These are phyloP conservation scores for Mayetiola destructor DNA, from an alignment of 2,888 invertebrate genomes.

Conservation along the genomic window DNA sequence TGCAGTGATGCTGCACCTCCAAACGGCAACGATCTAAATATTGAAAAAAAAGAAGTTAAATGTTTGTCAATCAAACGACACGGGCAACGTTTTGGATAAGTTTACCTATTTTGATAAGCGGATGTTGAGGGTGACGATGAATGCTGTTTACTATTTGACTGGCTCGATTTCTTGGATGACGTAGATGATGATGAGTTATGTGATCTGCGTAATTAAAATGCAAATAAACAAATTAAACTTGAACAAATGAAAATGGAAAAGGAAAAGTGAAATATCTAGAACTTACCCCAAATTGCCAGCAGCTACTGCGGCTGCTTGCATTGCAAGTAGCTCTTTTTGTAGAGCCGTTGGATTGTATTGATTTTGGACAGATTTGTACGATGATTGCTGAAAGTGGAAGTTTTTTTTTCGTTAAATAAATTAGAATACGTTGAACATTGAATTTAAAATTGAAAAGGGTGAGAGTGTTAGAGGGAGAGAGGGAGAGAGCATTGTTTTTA, in stretches of 20 bases:
- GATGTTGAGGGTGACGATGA: constrained; percentile 3
- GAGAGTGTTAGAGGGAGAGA: not conserved
- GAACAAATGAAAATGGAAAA: constrained; percentile 10
- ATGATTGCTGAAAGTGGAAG: constrained; percentile 1
- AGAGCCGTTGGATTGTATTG: constrained; percentile 32
- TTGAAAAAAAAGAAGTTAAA: too few relatives aligned
- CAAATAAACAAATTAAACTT: not conserved
- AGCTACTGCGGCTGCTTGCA: constrained; percentile 34
- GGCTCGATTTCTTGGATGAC: constrained; percentile 16
- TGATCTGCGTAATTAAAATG: not conserved
- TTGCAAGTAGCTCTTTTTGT: constrained; percentile 35
- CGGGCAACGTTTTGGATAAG: too few relatives aligned
- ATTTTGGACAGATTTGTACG: constrained; percentile 15
- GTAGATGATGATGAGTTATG: constrained; percentile 11
- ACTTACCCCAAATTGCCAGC: constrained; percentile 17
- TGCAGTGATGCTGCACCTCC: constrained; percentile 19
- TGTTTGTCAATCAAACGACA: too few relatives aligned
- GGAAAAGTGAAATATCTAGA: not conserved
- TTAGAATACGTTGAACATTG: not conserved
- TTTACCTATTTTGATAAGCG: not conserved
- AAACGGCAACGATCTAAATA: constrained; percentile 8
- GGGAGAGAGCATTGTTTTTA: not conserved
- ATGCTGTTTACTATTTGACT: constrained; percentile 14
- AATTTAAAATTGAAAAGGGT: not conserved
- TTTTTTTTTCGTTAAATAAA: not conserved